These are phyloP conservation scores for Falco peregrinus DNA, from an alignment of 2,797 vertebrate species.

Conservation along the genomic window DNA sequence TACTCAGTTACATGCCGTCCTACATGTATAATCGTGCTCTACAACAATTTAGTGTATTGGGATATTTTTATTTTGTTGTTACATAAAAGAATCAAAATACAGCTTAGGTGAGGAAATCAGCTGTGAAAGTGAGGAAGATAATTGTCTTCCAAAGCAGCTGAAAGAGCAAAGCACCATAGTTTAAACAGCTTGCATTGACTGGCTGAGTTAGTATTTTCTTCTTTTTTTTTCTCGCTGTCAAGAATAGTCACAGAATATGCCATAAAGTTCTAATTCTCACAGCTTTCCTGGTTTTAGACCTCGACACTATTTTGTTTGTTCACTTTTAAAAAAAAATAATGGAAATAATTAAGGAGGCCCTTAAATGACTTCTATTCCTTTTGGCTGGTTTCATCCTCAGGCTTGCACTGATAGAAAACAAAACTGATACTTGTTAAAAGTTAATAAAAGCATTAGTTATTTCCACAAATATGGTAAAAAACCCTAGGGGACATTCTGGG, in stretches of 20 bases:
- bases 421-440: neutral
- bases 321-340: neutral
- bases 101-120: neutral
- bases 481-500: neutral
- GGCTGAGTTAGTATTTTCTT: neutral
- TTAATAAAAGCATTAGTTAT: neutral
- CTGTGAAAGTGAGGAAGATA: neutral
- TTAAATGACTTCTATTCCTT: neutral
- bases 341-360: neutral
- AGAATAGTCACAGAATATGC: neutral
- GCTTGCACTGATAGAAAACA: neutral
- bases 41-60: neutral
- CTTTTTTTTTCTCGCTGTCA: neutral
- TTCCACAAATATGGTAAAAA: neutral
- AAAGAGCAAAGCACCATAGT: neutral
- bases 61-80: neutral
- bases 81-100: neutral
- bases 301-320: neutral
- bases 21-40: rapidly evolving
- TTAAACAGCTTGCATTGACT: neutral
- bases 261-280: neutral
- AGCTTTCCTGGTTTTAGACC: neutral
- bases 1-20: neutral
- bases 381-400: neutral
- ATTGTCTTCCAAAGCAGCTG: neutral